Conservation (phyloP, 1,140 invertebrate genomes). For the Palaemon carinicauda region DNA sequence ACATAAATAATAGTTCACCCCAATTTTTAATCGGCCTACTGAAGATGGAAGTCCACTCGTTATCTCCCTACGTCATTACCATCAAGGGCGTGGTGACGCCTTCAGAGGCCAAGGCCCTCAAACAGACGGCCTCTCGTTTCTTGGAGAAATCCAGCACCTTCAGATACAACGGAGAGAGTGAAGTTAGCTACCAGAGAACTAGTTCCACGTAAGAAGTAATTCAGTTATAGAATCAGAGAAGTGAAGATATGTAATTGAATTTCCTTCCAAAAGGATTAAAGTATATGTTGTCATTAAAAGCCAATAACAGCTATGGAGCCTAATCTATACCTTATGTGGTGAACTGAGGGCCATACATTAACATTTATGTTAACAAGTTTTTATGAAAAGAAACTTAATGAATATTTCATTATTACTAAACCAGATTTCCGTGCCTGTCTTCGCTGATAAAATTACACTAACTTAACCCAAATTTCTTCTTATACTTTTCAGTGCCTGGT, state of each 20-base stretch:
- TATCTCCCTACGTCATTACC: not conserved
- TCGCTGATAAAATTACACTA: no score
- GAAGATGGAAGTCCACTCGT: not conserved
- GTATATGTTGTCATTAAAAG: not conserved
- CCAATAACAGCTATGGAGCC: not conserved
- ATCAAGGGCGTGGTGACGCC: not conserved
- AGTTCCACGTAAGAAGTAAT: not conserved
- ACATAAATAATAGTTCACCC: constrained; percentile 13
- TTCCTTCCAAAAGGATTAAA: no score
- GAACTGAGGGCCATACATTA: no score
- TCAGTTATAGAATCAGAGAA: no score
- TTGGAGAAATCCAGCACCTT: not conserved
- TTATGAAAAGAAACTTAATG: not conserved
- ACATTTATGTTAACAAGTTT: not conserved
- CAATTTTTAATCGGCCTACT: not conserved
- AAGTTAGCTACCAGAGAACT: not conserved
- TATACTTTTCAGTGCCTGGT: not conserved
- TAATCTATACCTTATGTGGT: no score
- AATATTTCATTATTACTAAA: not conserved
- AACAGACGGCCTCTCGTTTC: not conserved
- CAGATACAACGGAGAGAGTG: not conserved
- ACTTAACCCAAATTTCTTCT: no score
- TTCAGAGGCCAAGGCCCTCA: not conserved
- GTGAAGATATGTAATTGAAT: no score
- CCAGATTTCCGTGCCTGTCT: not conserved